phyloP scores from a whole-genome alignment of 2,113 vertebrate genomes.

The Copsychus sechellarum region DNA sequence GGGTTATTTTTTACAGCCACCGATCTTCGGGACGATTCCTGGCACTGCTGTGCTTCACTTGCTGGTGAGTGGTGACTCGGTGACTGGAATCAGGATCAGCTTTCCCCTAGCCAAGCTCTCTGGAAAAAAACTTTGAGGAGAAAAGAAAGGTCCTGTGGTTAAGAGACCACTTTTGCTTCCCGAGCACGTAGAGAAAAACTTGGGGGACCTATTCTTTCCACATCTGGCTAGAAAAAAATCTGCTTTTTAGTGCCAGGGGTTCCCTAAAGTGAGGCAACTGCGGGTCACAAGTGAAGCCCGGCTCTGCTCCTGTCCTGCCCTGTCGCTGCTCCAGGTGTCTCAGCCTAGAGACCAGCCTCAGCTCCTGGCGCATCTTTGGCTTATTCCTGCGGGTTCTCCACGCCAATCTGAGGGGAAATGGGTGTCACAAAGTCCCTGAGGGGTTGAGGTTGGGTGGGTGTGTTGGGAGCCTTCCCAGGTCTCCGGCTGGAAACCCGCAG shows the following conservation, averaged over 20 bases:
- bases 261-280: not conserved
- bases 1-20: accelerated
- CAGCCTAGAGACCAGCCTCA: not conserved
- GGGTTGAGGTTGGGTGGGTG: too few species aligned
- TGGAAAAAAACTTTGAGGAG: not conserved
- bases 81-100: not conserved
- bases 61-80: not conserved
- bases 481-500: not conserved
- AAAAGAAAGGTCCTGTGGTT: not conserved
- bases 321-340: accelerated
- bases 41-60: not conserved
- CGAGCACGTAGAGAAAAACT: not conserved
- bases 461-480: not conserved
- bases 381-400: not conserved
- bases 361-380: not conserved
- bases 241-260: not conserved
- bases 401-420: not conserved
- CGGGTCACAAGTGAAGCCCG: too few species aligned
- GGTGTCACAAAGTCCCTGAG: not conserved
- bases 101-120: accelerated
- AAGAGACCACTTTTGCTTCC: not conserved
- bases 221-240: accelerated
- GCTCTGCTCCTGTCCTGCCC: not conserved
- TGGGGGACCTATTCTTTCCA: not conserved
- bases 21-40: accelerated